Evolutionary conservation across 2,113 vertebrate genomes (phyloP), one percentile per base, ranked within the genome.

Genomic region (Oncorhynchus masou): DNA sequence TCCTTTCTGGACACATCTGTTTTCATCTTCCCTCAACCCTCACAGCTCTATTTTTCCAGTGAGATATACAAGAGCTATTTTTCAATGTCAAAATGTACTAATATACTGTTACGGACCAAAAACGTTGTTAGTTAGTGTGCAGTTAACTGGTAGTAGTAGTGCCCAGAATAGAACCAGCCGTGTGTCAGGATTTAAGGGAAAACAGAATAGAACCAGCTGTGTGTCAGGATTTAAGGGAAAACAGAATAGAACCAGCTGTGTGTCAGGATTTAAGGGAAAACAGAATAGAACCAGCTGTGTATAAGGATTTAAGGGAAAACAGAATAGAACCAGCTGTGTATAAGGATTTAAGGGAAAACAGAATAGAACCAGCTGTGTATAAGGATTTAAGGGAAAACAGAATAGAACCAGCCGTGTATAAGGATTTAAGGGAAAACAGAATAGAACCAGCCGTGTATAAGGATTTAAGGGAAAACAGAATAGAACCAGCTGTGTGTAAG

Each of bases 31-130:
- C 45, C 71, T 59, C 73, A 2, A 8, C 6, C 48, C 31, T 69
- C 70, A 24, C 24, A 25, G 2, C 59, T 22, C 31, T 62, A 49
- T 74, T 65, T 45, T 72, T 74, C 79, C 73, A 65, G 45, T 71
- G 20, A n/a, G 78, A 79, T 60, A 80, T 76, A 79, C 39, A 79
- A 79, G 77, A 74, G 64, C 64, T 67, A 68, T 68, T 68, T 68
- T 34, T 68, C 19, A 34, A 68, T 3, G 31, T 19, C 27, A 19
- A 68, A 68, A 34, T 34, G 31, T 5, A 9, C 13, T 51, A 39
- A n/a, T 20, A 68, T 68, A 20, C 66, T 68, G 66, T 25, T 68
- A 70, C 84, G 89, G 91, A 91, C 91, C 91, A 92, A 92, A 90
- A 87, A 88, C 74, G 19, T 78, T 82, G 74, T 25, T 0, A 71